A percentile compares a stretch with the other conserved stretches of the same genome.
Conservation (phyloP, 2,797 vertebrate species). For the Falco novaeseelandiae region DNA sequence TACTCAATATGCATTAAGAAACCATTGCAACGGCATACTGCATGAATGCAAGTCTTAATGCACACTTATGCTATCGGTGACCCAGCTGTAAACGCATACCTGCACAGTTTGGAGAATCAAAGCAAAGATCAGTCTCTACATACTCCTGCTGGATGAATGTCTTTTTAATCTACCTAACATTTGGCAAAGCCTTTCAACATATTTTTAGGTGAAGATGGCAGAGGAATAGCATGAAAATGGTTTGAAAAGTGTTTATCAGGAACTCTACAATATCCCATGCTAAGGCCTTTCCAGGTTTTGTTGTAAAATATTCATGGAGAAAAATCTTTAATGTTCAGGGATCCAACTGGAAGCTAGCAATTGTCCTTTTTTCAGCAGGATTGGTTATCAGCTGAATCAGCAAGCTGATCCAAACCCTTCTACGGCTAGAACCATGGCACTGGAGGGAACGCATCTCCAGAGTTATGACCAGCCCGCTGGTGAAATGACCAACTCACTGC, state of each 20-base stretch:
- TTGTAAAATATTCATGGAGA: conserved; percentile 4
- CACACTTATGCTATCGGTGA: neutral
- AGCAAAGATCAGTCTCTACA: neutral
- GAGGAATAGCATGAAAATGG: neutral
- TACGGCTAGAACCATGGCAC: neutral
- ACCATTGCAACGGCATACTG: neutral
- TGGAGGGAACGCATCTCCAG: neutral
- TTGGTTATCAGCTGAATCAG: neutral
- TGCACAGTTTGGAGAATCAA: neutral
- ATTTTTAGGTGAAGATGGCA: neutral
- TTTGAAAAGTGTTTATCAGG: neutral
- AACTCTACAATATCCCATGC: neutral
- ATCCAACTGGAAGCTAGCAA: neutral
- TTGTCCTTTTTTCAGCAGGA: neutral
- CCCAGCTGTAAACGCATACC: neutral
- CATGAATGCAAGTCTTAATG: neutral
- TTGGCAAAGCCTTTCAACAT: neutral
- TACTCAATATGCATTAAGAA: neutral
- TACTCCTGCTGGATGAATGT: neutral
- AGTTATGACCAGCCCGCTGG: neutral
- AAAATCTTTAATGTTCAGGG: neutral
- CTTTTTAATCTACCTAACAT: neutral
- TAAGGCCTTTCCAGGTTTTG: neutral
- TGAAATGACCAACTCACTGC: neutral
- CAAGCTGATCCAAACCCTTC: neutral